Evolutionary conservation across 1,140 invertebrate species (phyloP).

Genomic region (Pseudomyrmex dendroicus): DNA sequence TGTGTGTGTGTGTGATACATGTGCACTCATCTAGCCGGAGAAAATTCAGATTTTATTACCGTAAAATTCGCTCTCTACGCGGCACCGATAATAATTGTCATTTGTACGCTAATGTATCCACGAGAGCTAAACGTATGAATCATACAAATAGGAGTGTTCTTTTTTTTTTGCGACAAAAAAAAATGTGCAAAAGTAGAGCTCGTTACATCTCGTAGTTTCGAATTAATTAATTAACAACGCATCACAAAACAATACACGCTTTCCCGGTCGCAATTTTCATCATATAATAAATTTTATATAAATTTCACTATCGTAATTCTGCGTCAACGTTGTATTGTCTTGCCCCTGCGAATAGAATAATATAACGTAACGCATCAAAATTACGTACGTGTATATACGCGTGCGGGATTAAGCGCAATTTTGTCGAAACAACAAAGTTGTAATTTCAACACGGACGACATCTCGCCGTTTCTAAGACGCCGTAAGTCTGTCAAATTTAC

Average conservation of each 20-base stretch:
- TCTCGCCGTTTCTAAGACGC: background rate
- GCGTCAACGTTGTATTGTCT: background rate
- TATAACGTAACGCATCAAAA: conserved; percentile 14
- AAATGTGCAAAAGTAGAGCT: background rate
- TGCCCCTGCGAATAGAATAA: background rate
- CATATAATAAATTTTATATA: background rate
- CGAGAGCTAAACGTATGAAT: conserved; percentile 25
- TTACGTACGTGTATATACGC: background rate
- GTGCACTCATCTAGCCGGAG: conserved; percentile 25
- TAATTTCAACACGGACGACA: conserved; percentile 39
- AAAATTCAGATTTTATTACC: conserved; percentile 71
- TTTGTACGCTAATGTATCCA: conserved; percentile 59
- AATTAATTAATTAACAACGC: conserved; percentile 31
- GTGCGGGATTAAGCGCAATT: conserved; percentile 1
- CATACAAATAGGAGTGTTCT: background rate
- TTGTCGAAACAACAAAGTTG: conserved; percentile 33
- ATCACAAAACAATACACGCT: background rate
- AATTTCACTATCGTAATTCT: conserved; percentile 8
- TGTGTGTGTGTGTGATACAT: too few species aligned
- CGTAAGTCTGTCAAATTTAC: conserved; percentile 40
- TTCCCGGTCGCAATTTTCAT: background rate
- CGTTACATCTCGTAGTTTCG: background rate
- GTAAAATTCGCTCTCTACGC: conserved; percentile 53
- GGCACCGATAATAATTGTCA: conserved; percentile 51
- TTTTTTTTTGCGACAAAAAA: background rate